Conservation (phyloP, 2,113 vertebrate genomes). For the Gasterosteus aculeatus region DNA sequence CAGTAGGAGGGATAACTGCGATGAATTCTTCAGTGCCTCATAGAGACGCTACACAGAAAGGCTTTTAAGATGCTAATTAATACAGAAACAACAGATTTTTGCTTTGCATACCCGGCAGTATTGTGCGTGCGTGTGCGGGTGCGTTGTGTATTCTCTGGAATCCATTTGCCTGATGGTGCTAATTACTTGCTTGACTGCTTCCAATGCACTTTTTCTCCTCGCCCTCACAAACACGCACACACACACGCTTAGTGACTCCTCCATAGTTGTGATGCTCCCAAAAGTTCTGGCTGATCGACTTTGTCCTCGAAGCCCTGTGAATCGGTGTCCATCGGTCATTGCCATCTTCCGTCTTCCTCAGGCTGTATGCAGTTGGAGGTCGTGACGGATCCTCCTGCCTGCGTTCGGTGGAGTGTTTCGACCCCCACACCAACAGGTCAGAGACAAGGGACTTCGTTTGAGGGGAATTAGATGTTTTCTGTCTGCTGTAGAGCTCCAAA, state of each 20-base stretch:
- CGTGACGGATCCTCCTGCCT: conserved; percentile 97
- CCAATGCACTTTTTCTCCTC: conserved; percentile 32
- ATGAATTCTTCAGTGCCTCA: conserved; percentile 51
- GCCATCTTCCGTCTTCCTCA: conserved; percentile 61
- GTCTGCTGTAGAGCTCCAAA: conserved; percentile 16
- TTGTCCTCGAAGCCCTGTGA: conserved; percentile 20
- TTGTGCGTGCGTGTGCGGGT: conserved; percentile 13
- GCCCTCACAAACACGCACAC: neutral
- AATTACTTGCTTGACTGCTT: conserved; percentile 69
- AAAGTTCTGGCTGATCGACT: conserved; percentile 51
- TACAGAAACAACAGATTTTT: conserved; percentile 59
- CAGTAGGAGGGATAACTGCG: conserved; percentile 17
- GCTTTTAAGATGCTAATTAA: conserved; percentile 70
- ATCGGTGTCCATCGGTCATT: conserved; percentile 7
- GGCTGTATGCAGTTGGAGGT: conserved; percentile 97
- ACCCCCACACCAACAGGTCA: conserved; percentile 97
- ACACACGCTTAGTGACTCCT: conserved; percentile 27
- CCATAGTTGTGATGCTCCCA: conserved; percentile 33
- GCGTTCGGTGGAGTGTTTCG: conserved; percentile 97
- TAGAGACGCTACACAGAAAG: conserved; percentile 35
- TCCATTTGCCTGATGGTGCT: conserved; percentile 61
- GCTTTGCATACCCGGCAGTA: conserved; percentile 51
- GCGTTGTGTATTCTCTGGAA: conserved; percentile 51
- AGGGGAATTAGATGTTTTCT: conserved; percentile 39
- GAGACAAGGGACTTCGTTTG: conserved; percentile 37